These are phyloP conservation scores for Hermaeophaga mercurialis DNA, from an alignment of 2,888 invertebrate species.

Conservation along the genomic window DNA sequence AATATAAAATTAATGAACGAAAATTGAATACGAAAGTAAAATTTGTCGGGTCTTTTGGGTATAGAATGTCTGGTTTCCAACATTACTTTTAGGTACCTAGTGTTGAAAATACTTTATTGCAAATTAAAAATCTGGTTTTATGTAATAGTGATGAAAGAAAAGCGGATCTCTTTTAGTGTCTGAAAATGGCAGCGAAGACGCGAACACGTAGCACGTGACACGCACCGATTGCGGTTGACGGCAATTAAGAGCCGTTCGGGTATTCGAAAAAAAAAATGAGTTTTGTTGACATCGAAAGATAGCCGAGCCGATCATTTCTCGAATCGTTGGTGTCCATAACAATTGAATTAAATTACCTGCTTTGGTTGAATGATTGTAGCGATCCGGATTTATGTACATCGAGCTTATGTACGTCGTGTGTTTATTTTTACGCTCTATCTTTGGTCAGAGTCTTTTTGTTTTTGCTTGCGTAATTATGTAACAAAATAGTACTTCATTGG, in stretches of 20 bases:
- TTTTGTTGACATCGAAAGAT: constrained; percentile 1
- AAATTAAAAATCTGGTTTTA: too few species aligned
- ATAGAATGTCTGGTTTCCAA: too few species aligned
- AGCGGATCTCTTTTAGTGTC: neutral
- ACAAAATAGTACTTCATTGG: too few species aligned
- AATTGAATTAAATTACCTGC: constrained; percentile 1
- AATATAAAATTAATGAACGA: too few species aligned
- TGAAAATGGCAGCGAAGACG: constrained; percentile 2
- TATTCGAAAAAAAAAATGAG: constrained; percentile 5
- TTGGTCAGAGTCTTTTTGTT: too few species aligned
- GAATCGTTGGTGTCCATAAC: constrained; percentile 5
- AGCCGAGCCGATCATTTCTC: constrained; percentile 6
- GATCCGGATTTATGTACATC: neutral
- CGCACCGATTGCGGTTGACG: neutral
- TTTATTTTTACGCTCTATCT: too few species aligned
- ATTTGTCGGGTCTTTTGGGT: too few species aligned
- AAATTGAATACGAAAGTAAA: too few species aligned
- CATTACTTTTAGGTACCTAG: too few species aligned
- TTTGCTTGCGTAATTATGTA: too few species aligned
- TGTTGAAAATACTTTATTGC: too few species aligned
- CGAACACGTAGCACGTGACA: constrained; percentile 6
- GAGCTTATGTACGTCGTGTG: neutral
- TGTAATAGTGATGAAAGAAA: too few species aligned
- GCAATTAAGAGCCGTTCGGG: constrained; percentile 13
- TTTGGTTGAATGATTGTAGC: neutral